These are phyloP conservation scores for Clunio marinus DNA, from an alignment of 2,888 invertebrate genomes.

Conservation along the genomic window DNA sequence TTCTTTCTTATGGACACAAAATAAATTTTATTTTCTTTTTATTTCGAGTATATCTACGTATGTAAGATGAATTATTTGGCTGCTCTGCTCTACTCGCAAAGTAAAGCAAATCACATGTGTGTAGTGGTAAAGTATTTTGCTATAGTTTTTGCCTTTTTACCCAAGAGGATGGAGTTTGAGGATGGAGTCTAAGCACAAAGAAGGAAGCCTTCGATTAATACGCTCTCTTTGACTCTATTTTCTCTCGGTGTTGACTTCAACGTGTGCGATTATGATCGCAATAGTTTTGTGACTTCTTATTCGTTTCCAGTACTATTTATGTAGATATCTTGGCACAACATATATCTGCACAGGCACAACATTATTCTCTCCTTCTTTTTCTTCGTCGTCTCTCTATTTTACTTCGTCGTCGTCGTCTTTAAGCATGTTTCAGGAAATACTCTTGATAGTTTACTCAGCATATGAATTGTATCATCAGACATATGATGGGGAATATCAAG, in stretches of 20 bases:
- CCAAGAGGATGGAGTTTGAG: constrained; percentile 19
- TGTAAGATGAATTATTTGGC: constrained; percentile 4
- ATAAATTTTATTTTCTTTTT: constrained; percentile 12
- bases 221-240: constrained; percentile 7
- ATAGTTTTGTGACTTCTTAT: constrained; percentile 10
- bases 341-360: no score
- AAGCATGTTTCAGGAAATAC: constrained; percentile 17
- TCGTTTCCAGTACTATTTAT: no score
- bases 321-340: no score
- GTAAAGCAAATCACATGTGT: no score
- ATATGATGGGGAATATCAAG: neutral
- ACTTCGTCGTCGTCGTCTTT: neutral
- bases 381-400: neutral
- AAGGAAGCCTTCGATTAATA: constrained; percentile 30
- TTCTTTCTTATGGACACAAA: constrained; percentile 11
- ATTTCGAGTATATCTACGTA: neutral
- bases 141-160: constrained; percentile 29
- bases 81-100: no score
- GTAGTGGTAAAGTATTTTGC: constrained; percentile 32
- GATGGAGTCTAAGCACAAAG: neutral
- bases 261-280: constrained; percentile 3
- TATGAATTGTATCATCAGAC: neutral
- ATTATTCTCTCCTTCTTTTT: neutral
- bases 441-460: constrained; percentile 8
- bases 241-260: neutral